Base-by-base conservation (phyloP, 2,888 invertebrate genomes). In the Rotaria macrura region DNA sequence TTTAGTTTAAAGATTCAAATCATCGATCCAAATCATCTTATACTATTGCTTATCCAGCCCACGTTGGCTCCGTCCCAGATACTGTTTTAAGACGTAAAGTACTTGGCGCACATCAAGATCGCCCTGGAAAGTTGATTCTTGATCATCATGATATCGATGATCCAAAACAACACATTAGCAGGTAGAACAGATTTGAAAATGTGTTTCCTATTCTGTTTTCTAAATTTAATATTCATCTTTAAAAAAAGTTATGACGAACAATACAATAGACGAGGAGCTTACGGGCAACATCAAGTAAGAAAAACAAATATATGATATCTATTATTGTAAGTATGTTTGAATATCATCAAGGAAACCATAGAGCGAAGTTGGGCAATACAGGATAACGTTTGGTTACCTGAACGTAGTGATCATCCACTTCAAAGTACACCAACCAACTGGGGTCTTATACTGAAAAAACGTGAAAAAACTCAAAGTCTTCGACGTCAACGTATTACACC, bases 401-500 rank as follows among this genome's bases (percentile, higher is more conserved):
- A 86, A 84, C 84, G 84, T 84, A 84, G 40, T 49, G 86, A 86
- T 57, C 65, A 84, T 86, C 86, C 86, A n/a, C 43, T 86, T 10
- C 29, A 74, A 54, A 74, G 38, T 38, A n/a, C 72, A 43, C 86
- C 86, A 17, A 86, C 86, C 1, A 74, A n/a, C 17, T 86, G 86
- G 86, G 86, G 86, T n/a, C 40, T 86, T 40, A 55, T 79, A 52
- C 17, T 72, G 10, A 84, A 40, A 38, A 86, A 86, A 52, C 43
- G 79, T n/a, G 25, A 23, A 43, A 9, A 79, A 79, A 79, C 3
- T 43, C 79, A 79, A n/a, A n/a, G 25, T 40, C 43, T 79, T 43
- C 79, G 25, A 79, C 40, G 79, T n/a, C 79, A 79, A 43, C 79
- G 79, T n/a, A 79, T 43, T 25, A 40, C 43, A 43, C 79, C 79